Base-by-base conservation (phyloP, 2,888 invertebrate species). In the Eupithecia tripunctaria region DNA sequence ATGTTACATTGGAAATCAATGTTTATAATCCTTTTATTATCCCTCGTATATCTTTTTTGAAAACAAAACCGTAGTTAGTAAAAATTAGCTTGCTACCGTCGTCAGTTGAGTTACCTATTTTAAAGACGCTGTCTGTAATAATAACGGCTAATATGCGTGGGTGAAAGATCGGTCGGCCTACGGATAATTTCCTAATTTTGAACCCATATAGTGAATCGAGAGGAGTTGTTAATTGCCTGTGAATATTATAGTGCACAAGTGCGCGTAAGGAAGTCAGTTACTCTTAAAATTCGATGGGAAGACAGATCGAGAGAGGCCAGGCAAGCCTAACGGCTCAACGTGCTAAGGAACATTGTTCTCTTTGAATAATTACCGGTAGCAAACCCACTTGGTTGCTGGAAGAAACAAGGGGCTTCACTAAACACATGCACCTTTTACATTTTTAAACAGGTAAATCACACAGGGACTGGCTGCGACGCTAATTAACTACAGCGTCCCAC, bases 401-500 rank as follows among this genome's bases (percentile, higher is more conserved):
- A 51, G 51, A 7, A 56, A 25, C 3, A 56, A 25, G 1, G 25
- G 25, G 60, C 12, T 29, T 29, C 7, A 29, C 29, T 60, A 60
- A 60, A 60, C 27, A 38, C n/a, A 38, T 38, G 21, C 36, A 21
- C 36, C 21, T 38, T 75, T 72, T 64, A 70, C 36, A 71, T 62
- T 76, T 32, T 76, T 75, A 76, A 80, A 78, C 78, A 80, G 77
- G 78, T 80, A 91, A 90, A 92, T 91, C 88, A 88, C 88, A 86
- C 84, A 80, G 86, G 87, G 79, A 80, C 86, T 82, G 88, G 88
- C 89, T 87, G 88, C 89, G 85, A 85, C 83, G 86, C 91, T 92
- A 93, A 93, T 93, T 93, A 92, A 92, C 91, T 91, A 89, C 86
- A 85, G 83, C 86, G 88, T 88, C 87, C 88, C 90, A 85, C 85